A percentile compares a stretch with the other conserved stretches of the same genome.
Evolutionary conservation across 53 echinoderm and acorn worm species (phyloP).

Genomic region (Stichopus horrens): DNA sequence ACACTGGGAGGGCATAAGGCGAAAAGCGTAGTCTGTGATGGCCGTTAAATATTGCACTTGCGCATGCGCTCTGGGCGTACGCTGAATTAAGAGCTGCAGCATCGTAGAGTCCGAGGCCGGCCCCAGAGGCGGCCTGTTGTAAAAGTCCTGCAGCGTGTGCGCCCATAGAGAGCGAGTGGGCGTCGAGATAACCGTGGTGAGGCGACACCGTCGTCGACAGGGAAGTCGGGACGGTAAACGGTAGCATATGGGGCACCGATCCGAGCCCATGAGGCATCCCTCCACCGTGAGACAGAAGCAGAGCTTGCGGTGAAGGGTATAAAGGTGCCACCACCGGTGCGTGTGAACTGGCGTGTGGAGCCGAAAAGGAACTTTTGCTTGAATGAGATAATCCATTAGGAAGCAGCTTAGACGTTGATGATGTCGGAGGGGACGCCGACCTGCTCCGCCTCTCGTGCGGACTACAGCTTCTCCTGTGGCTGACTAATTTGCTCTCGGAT

Average conservation of each 20-base stretch:
- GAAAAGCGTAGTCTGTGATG: constrained; percentile 92
- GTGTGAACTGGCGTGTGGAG: constrained; percentile 76
- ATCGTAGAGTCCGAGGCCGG: constrained; percentile 83
- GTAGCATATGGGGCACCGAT: constrained; percentile 81
- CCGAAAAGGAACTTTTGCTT: constrained; percentile 60
- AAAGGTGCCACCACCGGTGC: constrained; percentile 80
- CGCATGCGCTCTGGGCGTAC: constrained; percentile 83
- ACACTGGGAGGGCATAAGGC: constrained; percentile 83
- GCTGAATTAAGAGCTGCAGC: constrained; percentile 78
- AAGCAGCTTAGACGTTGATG: constrained; percentile 25
- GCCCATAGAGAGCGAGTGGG: constrained; percentile 67
- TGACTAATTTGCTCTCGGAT: constrained; percentile 3
- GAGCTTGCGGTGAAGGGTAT: constrained; percentile 85
- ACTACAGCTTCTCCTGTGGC: constrained; percentile 27
- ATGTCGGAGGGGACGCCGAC: constrained; percentile 12
- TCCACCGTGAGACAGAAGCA: constrained; percentile 86
- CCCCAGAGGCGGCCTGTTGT: constrained; percentile 61
- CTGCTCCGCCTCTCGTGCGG: constrained; percentile 38
- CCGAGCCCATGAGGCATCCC: constrained; percentile 71
- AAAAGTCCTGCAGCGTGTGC: constrained; percentile 60
- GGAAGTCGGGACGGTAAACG: constrained; percentile 67
- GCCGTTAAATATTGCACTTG: constrained; percentile 95
- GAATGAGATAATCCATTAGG: constrained; percentile 32
- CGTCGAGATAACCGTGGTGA: constrained; percentile 60
- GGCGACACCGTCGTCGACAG: constrained; percentile 51